Base-by-base conservation (phyloP, 2,797 vertebrate species). In the Eulemur coronatus region DNA sequence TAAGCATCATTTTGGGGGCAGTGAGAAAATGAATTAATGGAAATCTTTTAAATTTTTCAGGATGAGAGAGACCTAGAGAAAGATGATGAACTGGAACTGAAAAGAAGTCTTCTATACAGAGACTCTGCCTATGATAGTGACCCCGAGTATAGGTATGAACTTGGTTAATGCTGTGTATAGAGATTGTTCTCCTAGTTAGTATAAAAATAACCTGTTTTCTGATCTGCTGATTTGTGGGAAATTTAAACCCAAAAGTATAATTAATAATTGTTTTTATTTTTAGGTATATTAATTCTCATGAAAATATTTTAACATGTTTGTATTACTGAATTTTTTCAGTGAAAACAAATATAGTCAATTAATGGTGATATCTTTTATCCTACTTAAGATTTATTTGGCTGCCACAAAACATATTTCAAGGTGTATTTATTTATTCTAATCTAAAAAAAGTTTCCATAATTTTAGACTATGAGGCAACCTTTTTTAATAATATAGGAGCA, bases 81-180 rank as follows among this genome's bases (percentile, higher is more conserved):
- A 98, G 98, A 97, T 38, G 98, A 97, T 0, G 98, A 98, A 35
- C 87, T 97, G 82, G 98, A 98, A 67, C 59, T 96, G 91, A 96
- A 85, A 89, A 97, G 92, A 98, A 90, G 97, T 78, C 72, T 82
- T 97, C 96, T 75, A 0, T 95, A 75, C 95, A 93, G 96, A 91
- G 95, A 97, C 2, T 97, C 98, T 59, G 96, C 97, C 90, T 98
- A 96, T 96, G 50, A 98, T 96, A 98, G 94, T 72, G 98, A 98
- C 67, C 97, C 98, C 17, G 98, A 88, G 90, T 98, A 98, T 96
- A 98, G 99, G 99, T 99, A 98, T 18, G 91, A 78, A 63, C 33
- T 75, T 75, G 20, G 28, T 48, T 78, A 70, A 59, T 84, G 14
- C 61, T 81, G 13, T 59, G 0, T 17, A 5, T 38, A 26, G 6